Conservation (phyloP, 2,888 invertebrate genomes). For the Clanis bilineata region DNA sequence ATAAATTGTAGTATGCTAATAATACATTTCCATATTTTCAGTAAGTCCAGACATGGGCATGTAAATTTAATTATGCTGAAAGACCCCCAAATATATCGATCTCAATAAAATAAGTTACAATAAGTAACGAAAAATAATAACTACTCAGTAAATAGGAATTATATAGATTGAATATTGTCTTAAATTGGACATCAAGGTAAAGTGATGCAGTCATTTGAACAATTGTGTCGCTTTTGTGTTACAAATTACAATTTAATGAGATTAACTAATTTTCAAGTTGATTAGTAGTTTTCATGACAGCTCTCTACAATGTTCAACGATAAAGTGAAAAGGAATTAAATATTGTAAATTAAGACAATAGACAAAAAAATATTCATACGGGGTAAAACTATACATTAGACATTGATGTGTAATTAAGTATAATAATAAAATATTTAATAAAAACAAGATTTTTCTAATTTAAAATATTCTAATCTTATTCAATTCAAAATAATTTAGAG, state of each 20-base stretch:
- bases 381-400: background rate
- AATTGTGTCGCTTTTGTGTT: constrained; percentile 18
- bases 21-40: no score
- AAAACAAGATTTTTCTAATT: no score
- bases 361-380: background rate
- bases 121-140: constrained; percentile 18
- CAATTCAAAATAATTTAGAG: background rate
- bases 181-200: constrained; percentile 49
- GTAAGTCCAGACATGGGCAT: no score
- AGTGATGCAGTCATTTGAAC: constrained; percentile 14
- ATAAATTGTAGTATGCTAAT: no score
- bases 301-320: background rate
- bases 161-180: constrained; percentile 59
- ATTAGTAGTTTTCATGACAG: background rate
- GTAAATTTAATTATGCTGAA: background rate
- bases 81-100: background rate
- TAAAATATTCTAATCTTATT: background rate
- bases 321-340: background rate
- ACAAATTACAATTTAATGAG: background rate
- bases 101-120: background rate
- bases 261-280: background rate
- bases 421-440: background rate
- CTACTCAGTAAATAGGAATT: constrained; percentile 58
- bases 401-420: background rate
- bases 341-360: background rate